Base-by-base conservation (phyloP, 2,888 invertebrate genomes). In the Polymixis flavicincta region DNA sequence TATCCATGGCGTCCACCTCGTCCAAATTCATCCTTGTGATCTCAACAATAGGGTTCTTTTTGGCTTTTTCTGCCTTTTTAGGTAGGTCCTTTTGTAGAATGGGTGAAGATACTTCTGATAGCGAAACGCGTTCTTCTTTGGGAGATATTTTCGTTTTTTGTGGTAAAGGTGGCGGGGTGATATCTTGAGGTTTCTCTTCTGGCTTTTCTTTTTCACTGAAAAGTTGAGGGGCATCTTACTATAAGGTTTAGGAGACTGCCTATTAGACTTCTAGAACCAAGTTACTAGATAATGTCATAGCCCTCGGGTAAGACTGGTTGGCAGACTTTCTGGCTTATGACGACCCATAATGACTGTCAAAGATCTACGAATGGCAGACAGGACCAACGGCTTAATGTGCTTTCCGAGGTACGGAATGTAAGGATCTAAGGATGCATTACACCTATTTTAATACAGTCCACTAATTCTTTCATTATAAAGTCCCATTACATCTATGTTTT, bases 51-150 rank as follows among this genome's bases (percentile, higher is more conserved):
- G 84, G 57, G 9, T 77, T 71, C 50, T 71, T 80, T 83, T 80
- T 86, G 28, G 32, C 71, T 82, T 86, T 83, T 7, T 73, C 77
- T 1, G 57, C 80, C 19, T 88, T 83, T 66, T 87, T 90, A 3
- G 76, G 71, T 48, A 74, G 78, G 1, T 87, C 86, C n/a, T 89
- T 90, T 57, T 86, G 89, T 11, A 85, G 87, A 60, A 95, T 91
- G 0, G 95, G 95, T 0, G 95, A 95, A 7, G 83, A 76, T 0
- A 67, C 54, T 22, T 87, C 83, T 0, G 90, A 83, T 28, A 83
- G 67, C 0, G 93, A 90, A 66, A 90, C 70, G 5, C 85, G 88
- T 71, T 94, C 92, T 64, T 92, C 90, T 85, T 94, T 92, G 0
- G 90, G 89, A n/a, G 89, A 76, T 75, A 89, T 76, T 3, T 42